Base-by-base conservation (phyloP, 1,140 invertebrate genomes). In the Medauroidea extradentata region DNA sequence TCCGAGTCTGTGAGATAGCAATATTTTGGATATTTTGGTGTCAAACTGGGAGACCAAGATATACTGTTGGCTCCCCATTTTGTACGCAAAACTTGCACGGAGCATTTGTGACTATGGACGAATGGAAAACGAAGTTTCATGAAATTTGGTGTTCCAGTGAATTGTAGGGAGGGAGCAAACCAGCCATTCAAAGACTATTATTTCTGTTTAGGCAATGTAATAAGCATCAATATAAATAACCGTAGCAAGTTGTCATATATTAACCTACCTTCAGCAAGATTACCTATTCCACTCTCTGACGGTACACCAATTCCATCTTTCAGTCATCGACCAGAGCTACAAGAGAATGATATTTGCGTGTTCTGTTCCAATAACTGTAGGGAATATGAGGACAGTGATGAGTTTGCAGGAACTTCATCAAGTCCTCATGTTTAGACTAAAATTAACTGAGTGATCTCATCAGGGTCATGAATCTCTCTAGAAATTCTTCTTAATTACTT, bases 191-290 rank as follows among this genome's bases (percentile, higher is more conserved):
- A 65, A 21, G 66, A 71, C 51, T 71, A 62, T 54, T 71, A 66
- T 55, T 71, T 72, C 48, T 71, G 68, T 50, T 54, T 67, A 19
- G 59, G 58, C 2, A 67, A 67, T 58, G 49, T 71, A 46, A 53
- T 44, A 53, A 44, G 65, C 62, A 64, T 70, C 62, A 52, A 69
- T 53, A 9, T 13, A 52, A 62, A 21, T 70, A 71, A 61, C 67
- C 63, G 56, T 16, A 21, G 27, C 34, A 61, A 61, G 53, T 65
- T 42, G 57, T 53, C 27, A 19, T n/a, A n/a, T n/a, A n/a, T n/a
- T 44, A 48, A 63, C 58, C 27, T 70, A n/a, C 38, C 55, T 49
- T 63, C 60, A 23, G 67, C 62, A 27, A 60, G 39, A 53, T 50
- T 57, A 51, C 53, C 59, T 44, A 25, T 61, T 21, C 54, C 57